Evolutionary conservation across 2,797 vertebrate species (phyloP).

Genomic region (Anguilla megastoma): DNA sequence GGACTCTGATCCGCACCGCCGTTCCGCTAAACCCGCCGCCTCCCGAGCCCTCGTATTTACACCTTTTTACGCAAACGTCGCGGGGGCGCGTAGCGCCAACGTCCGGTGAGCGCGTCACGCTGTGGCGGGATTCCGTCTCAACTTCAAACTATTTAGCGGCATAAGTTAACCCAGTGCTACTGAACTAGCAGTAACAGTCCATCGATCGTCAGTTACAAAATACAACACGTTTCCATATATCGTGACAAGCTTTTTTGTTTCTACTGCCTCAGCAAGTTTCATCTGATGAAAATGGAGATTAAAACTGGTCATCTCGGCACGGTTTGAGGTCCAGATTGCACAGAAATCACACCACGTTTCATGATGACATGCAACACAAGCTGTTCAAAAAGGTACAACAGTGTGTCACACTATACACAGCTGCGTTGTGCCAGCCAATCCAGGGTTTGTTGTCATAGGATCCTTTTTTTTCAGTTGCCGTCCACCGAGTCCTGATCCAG

Average conservation of each 20-base stretch:
- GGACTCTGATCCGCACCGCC: neutral
- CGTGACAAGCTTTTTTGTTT: neutral
- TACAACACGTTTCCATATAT: neutral
- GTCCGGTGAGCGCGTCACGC: neutral
- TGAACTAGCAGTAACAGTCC: neutral
- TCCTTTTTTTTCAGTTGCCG: neutral
- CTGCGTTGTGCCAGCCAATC: neutral
- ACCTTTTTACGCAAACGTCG: neutral
- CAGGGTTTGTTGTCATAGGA: neutral
- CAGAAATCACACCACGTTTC: neutral
- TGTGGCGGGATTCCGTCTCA: neutral
- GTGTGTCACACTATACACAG: neutral
- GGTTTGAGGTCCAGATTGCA: neutral
- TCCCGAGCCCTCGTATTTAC: neutral
- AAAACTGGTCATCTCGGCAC: neutral
- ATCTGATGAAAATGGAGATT: neutral
- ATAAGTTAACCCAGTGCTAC: neutral
- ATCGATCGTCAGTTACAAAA: neutral
- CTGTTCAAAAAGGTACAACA: neutral
- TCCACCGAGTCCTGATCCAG: neutral
- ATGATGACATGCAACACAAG: neutral
- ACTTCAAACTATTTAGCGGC: neutral
- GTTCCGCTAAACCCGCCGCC: neutral
- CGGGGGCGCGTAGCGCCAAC: neutral
- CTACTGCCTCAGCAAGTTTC: neutral